Conservation (phyloP, 2,888 invertebrate genomes). For the Pedicia rivosa region DNA sequence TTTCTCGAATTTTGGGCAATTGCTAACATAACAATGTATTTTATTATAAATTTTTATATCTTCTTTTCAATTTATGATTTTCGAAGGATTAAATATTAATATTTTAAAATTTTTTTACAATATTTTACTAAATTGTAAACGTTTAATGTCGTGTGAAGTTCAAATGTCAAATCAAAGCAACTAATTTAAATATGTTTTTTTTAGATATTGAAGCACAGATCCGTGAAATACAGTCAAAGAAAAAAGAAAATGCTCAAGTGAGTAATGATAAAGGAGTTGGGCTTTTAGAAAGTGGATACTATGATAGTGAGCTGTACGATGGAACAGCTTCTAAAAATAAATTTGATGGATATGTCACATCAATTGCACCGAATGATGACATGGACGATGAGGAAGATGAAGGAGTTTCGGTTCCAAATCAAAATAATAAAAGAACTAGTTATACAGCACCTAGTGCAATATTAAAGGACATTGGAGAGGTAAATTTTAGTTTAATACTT, state of each 20-base stretch:
- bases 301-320: conserved; percentile 90
- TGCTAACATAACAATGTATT: too few relatives aligned
- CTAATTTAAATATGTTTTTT: too few relatives aligned
- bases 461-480: conserved; percentile 80
- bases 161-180: too few relatives aligned
- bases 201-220: conserved; percentile 90
- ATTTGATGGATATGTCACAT: conserved; percentile 89
- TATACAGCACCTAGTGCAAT: conserved; percentile 78
- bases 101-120: too few relatives aligned
- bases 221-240: conserved; percentile 74
- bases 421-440: conserved; percentile 53
- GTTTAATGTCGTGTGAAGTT: too few relatives aligned
- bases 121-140: too few relatives aligned
- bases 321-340: conserved; percentile 53
- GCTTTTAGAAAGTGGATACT: conserved; percentile 70
- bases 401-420: conserved; percentile 41
- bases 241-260: conserved; percentile 56
- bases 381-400: conserved; percentile 88
- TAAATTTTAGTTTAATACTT: conserved; percentile 25
- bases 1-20: too few relatives aligned
- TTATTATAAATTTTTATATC: conserved; percentile 3
- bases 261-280: conserved; percentile 60
- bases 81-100: too few relatives aligned
- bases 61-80: too few relatives aligned
- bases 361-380: conserved; percentile 93